Evolutionary conservation across 2,888 invertebrate genomes (phyloP).

Genomic region (Salticus scenicus): DNA sequence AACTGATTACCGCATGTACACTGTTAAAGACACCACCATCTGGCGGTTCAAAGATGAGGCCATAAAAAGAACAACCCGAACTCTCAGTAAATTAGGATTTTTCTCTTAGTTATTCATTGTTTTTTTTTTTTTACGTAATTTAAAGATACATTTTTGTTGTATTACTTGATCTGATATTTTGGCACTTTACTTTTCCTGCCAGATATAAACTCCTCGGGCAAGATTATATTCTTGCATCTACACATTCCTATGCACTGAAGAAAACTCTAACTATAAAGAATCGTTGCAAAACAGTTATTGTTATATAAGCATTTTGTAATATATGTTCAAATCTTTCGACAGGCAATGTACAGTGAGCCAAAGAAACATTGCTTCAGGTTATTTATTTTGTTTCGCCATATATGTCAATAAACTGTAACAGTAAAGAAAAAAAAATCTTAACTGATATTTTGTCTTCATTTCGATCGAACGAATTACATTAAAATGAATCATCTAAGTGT

Average conservation of each 20-base stretch:
- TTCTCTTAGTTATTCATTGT: constrained; percentile 70
- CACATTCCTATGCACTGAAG: neutral
- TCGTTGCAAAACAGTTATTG: neutral
- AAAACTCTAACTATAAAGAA: neutral
- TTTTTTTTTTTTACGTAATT: neutral
- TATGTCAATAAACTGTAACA: no score
- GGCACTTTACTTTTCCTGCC: neutral
- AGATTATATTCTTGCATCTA: neutral
- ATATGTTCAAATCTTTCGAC: neutral
- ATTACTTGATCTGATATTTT: neutral
- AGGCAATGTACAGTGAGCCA: neutral
- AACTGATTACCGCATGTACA: constrained; percentile 86
- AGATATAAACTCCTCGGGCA: neutral
- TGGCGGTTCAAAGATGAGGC: constrained; percentile 90
- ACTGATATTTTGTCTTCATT: neutral
- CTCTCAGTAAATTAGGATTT: constrained; percentile 84
- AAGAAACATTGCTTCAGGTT: constrained; percentile 3
- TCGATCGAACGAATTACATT: neutral
- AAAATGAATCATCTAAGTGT: neutral
- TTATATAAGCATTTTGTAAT: neutral
- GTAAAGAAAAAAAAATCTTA: no score
- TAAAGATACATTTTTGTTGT: neutral
- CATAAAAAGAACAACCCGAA: constrained; percentile 82
- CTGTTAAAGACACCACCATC: constrained; percentile 88
- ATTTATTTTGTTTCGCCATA: no score